Evolutionary conservation across 2,797 vertebrate genomes (phyloP), one percentile per base, ranked within the genome.

Genomic region (Halcyon leucocephala): DNA sequence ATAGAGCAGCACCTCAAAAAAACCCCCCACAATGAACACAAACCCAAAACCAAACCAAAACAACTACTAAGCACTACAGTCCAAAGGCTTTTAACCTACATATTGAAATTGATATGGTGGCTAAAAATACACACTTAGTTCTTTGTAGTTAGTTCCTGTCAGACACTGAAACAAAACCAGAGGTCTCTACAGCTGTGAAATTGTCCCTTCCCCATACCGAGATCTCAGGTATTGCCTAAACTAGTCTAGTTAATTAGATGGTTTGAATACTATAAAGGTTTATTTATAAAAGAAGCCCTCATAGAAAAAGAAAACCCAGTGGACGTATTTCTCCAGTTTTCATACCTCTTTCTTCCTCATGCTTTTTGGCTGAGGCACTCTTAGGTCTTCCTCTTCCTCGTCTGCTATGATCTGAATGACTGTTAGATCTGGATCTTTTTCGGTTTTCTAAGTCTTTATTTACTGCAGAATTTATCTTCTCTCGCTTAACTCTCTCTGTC

Each of bases 291-390:
- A 67, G 24, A 82, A 77, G 72, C 29, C 52, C 35, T 41, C 70
- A 80, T 5, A 42, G 31, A 51, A 54, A 61, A 5, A 80, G 24
- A 73, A 82, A 88, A 65, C 44, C 8, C 33, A 84, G 31, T 7
- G 1, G 67, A 82, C 3, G 5, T 14, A 89, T 41, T 94, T 89
- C 46, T 93, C 37, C 44, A 55, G 31, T 87, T 89, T 69, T 83
- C 97, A 96, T 98, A 99, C 99, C 99, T 99, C 99, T 99, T 92
- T 99, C 99, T 71, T 99, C 99, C 70, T 99, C 99, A 6, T 99
- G 99, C 57, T 99, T 99, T 98, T 99, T 99, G 67, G 99, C 98
- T 29, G 99, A 98, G 48, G 98, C 98, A 29, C 98, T 99, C 95
- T 99, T 99, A 12, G 99, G 99, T 96, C 99, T 93, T 72, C 99